phyloP scores from a whole-genome alignment of 2,888 invertebrate genomes.

The Andrena trimmerana region DNA sequence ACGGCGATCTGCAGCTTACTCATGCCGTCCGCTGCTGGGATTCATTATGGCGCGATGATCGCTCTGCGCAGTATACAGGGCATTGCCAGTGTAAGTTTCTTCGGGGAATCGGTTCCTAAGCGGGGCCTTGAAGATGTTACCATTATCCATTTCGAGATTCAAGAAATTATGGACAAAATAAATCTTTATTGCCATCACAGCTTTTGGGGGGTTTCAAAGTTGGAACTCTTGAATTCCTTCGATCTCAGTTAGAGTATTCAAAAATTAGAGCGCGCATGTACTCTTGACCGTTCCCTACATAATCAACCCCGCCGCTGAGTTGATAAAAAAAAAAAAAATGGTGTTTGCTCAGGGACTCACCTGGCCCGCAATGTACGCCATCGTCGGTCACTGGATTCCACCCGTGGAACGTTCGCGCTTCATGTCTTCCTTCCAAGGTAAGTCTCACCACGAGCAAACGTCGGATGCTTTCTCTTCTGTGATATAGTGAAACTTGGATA shows the following conservation, averaged over 20 bases:
- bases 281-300: too few species aligned
- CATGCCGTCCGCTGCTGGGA: slow-evolving; percentile 88
- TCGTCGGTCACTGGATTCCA: slow-evolving; percentile 91
- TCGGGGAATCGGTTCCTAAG: not conserved
- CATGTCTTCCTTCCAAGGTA: slow-evolving; percentile 91
- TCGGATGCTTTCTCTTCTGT: slow-evolving; percentile 74
- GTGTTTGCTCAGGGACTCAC: slow-evolving; percentile 87
- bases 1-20: slow-evolving; percentile 90
- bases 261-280: too few species aligned
- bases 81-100: slow-evolving; percentile 88
- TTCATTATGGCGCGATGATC: slow-evolving; percentile 88
- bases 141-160: not conserved
- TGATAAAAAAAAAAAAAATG: not conserved
- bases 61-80: slow-evolving; percentile 89
- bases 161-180: too few species aligned
- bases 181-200: too few species aligned
- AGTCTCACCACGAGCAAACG: slow-evolving; percentile 47
- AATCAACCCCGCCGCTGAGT: too few species aligned
- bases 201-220: too few species aligned
- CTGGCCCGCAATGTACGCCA: slow-evolving; percentile 92
- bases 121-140: too few species aligned
- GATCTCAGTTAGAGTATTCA: too few species aligned
- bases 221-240: too few species aligned
- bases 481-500: slow-evolving; percentile 84
- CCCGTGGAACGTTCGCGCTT: slow-evolving; percentile 90